phyloP scores from a whole-genome alignment of 2,113 vertebrate genomes.

The Zosterops hypoxanthus region DNA sequence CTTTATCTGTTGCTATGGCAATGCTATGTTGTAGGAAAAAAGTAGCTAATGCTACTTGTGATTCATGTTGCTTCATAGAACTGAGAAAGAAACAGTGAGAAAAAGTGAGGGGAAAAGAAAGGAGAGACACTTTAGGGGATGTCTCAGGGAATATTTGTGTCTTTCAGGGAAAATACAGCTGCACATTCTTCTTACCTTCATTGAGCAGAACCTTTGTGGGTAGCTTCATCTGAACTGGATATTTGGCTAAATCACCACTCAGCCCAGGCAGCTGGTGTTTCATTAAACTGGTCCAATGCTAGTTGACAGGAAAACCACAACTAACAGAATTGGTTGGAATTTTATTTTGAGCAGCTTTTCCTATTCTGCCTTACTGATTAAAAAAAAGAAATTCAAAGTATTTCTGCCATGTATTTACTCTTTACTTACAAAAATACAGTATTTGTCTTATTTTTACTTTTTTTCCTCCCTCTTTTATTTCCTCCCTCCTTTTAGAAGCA shows the following conservation, averaged over 20 bases:
- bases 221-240: not conserved
- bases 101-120: not conserved
- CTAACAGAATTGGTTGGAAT: not conserved
- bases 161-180: not conserved
- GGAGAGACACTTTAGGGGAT: not conserved
- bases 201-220: not conserved
- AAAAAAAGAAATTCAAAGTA: not conserved
- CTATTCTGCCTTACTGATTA: not conserved
- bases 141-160: not conserved
- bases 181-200: not conserved
- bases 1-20: conserved; percentile 22
- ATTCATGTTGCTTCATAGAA: conserved; percentile 7
- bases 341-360: not conserved
- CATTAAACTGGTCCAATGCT: not conserved
- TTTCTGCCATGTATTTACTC: not conserved
- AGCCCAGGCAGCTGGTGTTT: not conserved
- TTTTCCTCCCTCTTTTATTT: not conserved
- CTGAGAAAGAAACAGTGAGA: conserved; percentile 46
- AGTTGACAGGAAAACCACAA: not conserved
- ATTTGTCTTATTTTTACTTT: not conserved
- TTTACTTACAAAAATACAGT: not conserved
- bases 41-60: conserved; percentile 47
- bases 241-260: not conserved
- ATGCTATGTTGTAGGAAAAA: conserved; percentile 30
- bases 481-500: not conserved